Evolutionary conservation across 2,797 vertebrate genomes (phyloP), one percentile per base, ranked within the genome.

Genomic region (Odontamblyopus rebecca): DNA sequence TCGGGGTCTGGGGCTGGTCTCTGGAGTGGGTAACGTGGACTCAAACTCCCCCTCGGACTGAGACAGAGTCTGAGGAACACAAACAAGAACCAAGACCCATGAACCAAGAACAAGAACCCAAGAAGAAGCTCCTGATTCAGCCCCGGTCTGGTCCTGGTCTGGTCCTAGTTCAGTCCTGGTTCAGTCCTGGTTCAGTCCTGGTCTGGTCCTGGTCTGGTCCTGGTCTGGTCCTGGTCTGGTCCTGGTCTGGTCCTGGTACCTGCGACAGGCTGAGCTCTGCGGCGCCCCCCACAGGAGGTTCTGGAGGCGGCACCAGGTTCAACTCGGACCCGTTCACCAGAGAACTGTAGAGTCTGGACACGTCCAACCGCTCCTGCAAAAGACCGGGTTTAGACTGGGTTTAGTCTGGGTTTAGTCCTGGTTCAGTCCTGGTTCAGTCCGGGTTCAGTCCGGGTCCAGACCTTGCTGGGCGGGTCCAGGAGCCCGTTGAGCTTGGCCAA

Each of bases 401-500:
- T 61, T 12, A 61, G 60, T 0, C 12, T 15, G 0, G 6, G 29
- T 18, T 32, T 35, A 61, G 60, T 7, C 4, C 32, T 23, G n/a
- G 35, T 44, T 63, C 8, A 63, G 35, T 15, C 30, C 15, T 15
- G 60, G 15, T 35, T 32, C 18, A 61, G 60, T 18, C 30, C 29
- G 7, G 15, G 60, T 61, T 61, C 4, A 16, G 12, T 9, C 61
- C 38, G n/a, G n/a, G 61, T 44, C 6, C 30, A 8, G 60, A 65
- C 63, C 63, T 65, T 65, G 63, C 63, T 65, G 38, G 63, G 11
- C 9, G 50, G 63, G 1, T 95, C 94, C 82, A 94, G 71, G 15
- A 95, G 88, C 1, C 93, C 91, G 63, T 92, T 95, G 72, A 96
- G 92, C 76, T 94, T 94, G 73, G 95, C 94, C 63, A 96, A 85